These are phyloP conservation scores for Myotis pilosus DNA, from an alignment of 2,797 vertebrate species.

Conservation along the genomic window DNA sequence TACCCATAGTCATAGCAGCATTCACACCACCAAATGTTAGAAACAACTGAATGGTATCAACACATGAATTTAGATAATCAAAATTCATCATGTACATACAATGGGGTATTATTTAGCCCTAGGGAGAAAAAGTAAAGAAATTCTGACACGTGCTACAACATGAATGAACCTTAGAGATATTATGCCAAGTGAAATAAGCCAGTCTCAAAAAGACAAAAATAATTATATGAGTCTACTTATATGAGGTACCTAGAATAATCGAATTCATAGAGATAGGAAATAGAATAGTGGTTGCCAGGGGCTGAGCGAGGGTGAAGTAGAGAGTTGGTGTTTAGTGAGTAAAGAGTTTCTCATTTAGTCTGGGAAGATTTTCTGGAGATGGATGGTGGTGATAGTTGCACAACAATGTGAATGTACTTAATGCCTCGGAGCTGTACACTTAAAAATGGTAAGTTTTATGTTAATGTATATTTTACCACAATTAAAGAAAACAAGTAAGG, in stretches of 20 bases:
- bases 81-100: background rate
- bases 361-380: background rate
- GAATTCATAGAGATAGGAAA: background rate
- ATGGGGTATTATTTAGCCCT: background rate
- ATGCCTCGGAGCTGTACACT: background rate
- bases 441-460: background rate
- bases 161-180: background rate
- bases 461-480: background rate
- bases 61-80: background rate
- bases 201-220: background rate
- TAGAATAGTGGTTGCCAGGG: background rate
- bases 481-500: background rate
- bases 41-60: background rate
- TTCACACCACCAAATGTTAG: background rate
- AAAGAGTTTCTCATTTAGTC: background rate
- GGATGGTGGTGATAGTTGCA: background rate
- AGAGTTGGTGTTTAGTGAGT: background rate
- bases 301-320: background rate
- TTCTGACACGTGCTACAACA: background rate
- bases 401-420: background rate
- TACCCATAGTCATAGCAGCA: too few relatives aligned
- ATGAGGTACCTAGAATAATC: background rate
- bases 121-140: background rate
- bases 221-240: too few relatives aligned
- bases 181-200: background rate